Conservation (phyloP, 2,113 vertebrate species). For the Actenoides hombroni region DNA sequence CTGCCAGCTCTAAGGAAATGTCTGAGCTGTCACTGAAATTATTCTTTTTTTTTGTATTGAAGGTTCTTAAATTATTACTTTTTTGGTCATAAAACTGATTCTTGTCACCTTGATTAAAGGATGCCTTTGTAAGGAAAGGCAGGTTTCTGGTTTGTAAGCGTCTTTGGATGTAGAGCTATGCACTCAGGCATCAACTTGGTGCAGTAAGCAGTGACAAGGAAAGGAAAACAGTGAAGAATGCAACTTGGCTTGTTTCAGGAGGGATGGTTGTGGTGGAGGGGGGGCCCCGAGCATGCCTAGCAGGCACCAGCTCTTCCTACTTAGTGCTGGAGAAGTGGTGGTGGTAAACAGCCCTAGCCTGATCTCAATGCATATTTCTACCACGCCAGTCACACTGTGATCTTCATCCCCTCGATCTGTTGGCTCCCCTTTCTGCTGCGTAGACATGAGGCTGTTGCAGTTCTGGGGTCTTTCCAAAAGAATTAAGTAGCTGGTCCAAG, state of each 20-base stretch:
- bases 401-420: neutral
- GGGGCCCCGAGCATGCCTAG: neutral
- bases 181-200: neutral
- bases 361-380: neutral
- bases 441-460: neutral
- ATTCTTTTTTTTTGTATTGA: neutral
- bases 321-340: neutral
- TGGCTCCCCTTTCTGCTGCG: neutral
- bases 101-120: conserved; percentile 25
- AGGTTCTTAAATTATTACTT: neutral
- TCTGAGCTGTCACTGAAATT: neutral
- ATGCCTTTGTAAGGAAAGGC: neutral
- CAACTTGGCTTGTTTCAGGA: neutral
- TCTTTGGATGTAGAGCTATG: neutral
- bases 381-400: rapidly evolving
- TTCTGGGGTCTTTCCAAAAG: neutral
- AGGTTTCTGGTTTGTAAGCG: neutral
- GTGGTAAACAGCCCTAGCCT: neutral
- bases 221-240: neutral
- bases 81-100: neutral
- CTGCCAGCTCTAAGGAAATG: neutral
- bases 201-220: neutral
- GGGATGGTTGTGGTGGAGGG: neutral
- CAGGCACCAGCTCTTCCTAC: neutral
- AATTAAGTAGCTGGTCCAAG: neutral